Conservation (phyloP, 2,888 invertebrate species). For the Heliconius ismenius region DNA sequence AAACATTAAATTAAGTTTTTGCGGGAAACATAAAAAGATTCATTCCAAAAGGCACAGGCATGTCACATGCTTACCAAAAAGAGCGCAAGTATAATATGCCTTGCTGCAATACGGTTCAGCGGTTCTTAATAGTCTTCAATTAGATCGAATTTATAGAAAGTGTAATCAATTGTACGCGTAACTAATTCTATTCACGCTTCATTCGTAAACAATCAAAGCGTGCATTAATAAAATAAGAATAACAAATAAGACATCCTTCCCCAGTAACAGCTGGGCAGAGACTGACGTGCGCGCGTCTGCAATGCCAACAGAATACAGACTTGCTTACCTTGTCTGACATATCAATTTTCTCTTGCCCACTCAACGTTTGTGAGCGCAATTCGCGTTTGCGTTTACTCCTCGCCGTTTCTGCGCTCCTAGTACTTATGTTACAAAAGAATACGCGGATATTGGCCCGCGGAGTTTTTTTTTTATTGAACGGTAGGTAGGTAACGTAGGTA, state of each 20-base stretch:
- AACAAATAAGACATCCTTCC: slow-evolving; percentile 42
- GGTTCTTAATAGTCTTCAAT: neutral
- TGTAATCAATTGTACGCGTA: slow-evolving; percentile 13
- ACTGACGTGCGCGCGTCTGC: slow-evolving; percentile 45
- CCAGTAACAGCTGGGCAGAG: slow-evolving; percentile 45
- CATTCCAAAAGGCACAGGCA: slow-evolving; percentile 6
- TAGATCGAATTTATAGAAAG: slow-evolving; percentile 2
- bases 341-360: slow-evolving; percentile 70
- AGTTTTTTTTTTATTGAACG: slow-evolving; percentile 30
- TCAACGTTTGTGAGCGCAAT: slow-evolving; percentile 52
- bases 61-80: slow-evolving; percentile 8
- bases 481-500: neutral
- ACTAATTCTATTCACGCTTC: slow-evolving; percentile 24
- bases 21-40: neutral
- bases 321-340: slow-evolving; percentile 75
- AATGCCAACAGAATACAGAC: slow-evolving; percentile 56
- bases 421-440: slow-evolving; percentile 78
- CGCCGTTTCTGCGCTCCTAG: slow-evolving; percentile 68
- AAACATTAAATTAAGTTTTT: neutral
- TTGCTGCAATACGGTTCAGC: neutral
- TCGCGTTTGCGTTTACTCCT: slow-evolving; percentile 51
- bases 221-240: slow-evolving; percentile 31
- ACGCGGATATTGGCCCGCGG: slow-evolving; percentile 63
- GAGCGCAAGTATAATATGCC: neutral
- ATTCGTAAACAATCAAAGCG: slow-evolving; percentile 23